Evolutionary conservation across 1,140 invertebrate genomes (phyloP), one percentile per base, ranked within the genome.

Genomic region (Agrypnia vestita): DNA sequence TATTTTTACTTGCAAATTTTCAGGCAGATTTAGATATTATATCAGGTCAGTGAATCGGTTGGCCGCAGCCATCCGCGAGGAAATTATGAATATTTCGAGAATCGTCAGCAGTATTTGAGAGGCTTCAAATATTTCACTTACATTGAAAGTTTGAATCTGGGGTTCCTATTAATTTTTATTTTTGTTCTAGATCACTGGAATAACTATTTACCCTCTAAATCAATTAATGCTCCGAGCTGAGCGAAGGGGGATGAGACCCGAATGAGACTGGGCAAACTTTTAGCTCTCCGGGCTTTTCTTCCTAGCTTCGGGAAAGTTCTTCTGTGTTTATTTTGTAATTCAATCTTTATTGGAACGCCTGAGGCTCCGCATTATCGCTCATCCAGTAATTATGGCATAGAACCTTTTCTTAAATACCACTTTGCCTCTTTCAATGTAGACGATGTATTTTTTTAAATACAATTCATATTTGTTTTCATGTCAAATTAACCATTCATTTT

Each of bases 271-370:
- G 25, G 56, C 19, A 61, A 61, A 61, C 56, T 61, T 61, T 21
- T 10, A 61, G 56, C 56, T 61, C 17, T 21, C 19, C 56, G 49
- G n/a, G 49, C 25, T 51, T 51, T 51, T 51, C 49, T 15, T 19
- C 56, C 10, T 10, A 21, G 17, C 56, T 15, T 15, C 15, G 17
- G 56, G 10, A 61, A 61, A 61, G 15, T 61, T 61, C n/a, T 19
- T 55, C 21, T 7, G 19, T 75, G 79, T 80, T 80, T 80, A 80
- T 80, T 80, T 80, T 80, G 79, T 80, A 76, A 80, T 76, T 76
- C 73, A 55, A 80, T 80, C 79, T 80, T 80, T 80, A 80, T 80
- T 80, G 72, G 74, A 69, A 69, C 72, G 61, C 49, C 62, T 55
- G 11, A 61, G 59, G 72, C 53, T 44, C 61, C 12, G 53, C 56